These are phyloP conservation scores for Syrista parreyssii DNA, from an alignment of 2,888 invertebrate species.

Conservation along the genomic window DNA sequence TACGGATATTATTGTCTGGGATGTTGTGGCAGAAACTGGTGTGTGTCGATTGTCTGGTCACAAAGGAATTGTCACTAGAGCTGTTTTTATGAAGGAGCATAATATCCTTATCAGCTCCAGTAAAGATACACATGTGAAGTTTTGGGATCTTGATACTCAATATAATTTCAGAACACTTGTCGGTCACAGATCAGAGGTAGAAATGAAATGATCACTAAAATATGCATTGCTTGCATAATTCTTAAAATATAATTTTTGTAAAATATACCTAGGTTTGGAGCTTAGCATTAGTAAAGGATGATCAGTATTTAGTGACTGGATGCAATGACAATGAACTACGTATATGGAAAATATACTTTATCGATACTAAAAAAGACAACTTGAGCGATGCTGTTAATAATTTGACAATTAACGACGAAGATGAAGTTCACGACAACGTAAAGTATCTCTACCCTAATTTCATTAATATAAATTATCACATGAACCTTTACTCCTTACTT, in stretches of 20 bases:
- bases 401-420: constrained; percentile 69
- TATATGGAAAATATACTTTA: constrained; percentile 82
- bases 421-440: constrained; percentile 71
- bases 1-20: constrained; percentile 94
- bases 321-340: constrained; percentile 85
- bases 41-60: constrained; percentile 91
- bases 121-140: constrained; percentile 94
- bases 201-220: constrained; percentile 10
- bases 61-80: constrained; percentile 88
- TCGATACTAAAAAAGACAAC: constrained; percentile 65
- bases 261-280: constrained; percentile 81
- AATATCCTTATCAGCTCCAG: constrained; percentile 84
- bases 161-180: constrained; percentile 96
- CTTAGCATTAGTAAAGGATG: constrained; percentile 81
- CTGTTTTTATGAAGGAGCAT: constrained; percentile 77
- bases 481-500: background rate
- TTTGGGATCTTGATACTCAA: constrained; percentile 96
- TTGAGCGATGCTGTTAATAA: constrained; percentile 65
- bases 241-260: constrained; percentile 8
- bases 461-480: background rate
- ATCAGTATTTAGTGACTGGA: constrained; percentile 88
- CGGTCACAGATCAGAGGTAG: constrained; percentile 86
- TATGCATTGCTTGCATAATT: background rate
- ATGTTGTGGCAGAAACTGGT: constrained; percentile 92
- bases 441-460: background rate